Conservation (phyloP, 37 sponge, comb jelly and placozoan genomes). For the Halichondria panicea region DNA sequence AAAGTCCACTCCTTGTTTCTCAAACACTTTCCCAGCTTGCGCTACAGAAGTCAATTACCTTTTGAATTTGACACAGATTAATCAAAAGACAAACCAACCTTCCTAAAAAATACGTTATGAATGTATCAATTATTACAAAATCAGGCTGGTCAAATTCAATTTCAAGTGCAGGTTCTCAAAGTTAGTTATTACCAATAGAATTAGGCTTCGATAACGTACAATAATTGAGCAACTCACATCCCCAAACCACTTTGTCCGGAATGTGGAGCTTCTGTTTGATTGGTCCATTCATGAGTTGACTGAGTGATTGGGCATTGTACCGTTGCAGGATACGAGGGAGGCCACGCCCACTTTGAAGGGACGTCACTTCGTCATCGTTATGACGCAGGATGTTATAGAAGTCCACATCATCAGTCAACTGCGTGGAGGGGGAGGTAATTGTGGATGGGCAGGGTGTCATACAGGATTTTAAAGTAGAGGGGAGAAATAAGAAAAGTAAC, state of each 20-base stretch:
- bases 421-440: background rate
- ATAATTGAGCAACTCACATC: slow-evolving; percentile 38
- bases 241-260: slow-evolving; percentile 68
- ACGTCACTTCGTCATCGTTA: slow-evolving; percentile 27
- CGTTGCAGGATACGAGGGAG: background rate
- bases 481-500: too few relatives aligned
- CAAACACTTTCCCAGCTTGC: slow-evolving; percentile 62
- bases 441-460: too few relatives aligned
- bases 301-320: slow-evolving; percentile 3
- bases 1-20: slow-evolving; percentile 56
- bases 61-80: too few relatives aligned
- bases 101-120: too few relatives aligned
- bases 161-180: too few relatives aligned
- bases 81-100: too few relatives aligned
- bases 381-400: slow-evolving; percentile 73
- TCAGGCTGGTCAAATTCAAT: too few relatives aligned
- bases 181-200: too few relatives aligned
- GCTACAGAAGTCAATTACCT: too few relatives aligned
- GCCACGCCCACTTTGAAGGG: background rate
- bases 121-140: too few relatives aligned
- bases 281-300: slow-evolving; percentile 78
- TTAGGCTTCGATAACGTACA: background rate
- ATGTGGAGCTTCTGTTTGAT: slow-evolving; percentile 66
- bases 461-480: too few relatives aligned
- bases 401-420: slow-evolving; percentile 63